Percentiles rank a stretch among this genome's conserved stretches.
phyloP scores from a whole-genome alignment of 2,797 vertebrate genomes.

The Amphiprion clarkii region DNA sequence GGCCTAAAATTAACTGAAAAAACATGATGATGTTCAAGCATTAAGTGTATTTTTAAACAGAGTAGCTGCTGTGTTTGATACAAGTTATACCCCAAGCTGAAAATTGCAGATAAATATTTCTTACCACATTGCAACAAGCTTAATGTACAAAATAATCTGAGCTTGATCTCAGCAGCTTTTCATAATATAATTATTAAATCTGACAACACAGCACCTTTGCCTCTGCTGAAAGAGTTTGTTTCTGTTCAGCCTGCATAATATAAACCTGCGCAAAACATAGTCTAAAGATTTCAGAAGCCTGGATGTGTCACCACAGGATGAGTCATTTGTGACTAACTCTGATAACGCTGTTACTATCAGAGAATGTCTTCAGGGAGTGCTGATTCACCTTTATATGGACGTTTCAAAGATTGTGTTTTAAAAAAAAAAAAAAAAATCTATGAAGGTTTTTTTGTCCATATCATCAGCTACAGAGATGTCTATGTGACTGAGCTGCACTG shows the following conservation, averaged over 20 bases:
- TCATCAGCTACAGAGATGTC: too few relatives aligned
- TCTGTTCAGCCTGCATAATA: not conserved
- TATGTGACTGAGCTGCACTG: too few relatives aligned
- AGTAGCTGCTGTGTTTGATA: not conserved
- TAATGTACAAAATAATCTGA: not conserved
- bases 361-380: not conserved
- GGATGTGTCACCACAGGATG: slow-evolving; percentile 4
- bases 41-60: not conserved
- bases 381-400: not conserved
- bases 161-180: not conserved
- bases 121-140: not conserved
- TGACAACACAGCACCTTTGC: not conserved
- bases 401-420: too few relatives aligned
- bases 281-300: not conserved
- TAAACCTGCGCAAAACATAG: not conserved
- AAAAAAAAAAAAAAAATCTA: not conserved
- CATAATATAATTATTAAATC: not conserved
- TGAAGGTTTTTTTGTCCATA: not conserved
- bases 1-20: not conserved
- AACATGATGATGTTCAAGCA: not conserved
- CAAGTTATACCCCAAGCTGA: not conserved
- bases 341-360: slow-evolving; percentile 18
- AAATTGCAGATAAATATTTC: not conserved
- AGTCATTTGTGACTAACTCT: slow-evolving; percentile 24
- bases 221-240: not conserved